phyloP scores from a whole-genome alignment of 2,797 vertebrate species.

The Echeneis naucrates region DNA sequence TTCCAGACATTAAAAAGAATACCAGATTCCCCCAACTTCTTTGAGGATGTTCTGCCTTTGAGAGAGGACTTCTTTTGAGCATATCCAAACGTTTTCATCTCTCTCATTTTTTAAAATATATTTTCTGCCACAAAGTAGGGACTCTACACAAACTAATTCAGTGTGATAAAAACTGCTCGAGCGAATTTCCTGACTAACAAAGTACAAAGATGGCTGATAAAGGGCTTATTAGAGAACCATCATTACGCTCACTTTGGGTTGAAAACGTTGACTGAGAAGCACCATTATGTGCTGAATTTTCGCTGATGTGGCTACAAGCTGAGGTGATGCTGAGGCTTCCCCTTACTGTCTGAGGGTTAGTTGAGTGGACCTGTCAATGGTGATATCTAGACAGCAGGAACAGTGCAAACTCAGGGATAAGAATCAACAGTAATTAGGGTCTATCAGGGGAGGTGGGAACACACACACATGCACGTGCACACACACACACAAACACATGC shows the following conservation, averaged over 20 bases:
- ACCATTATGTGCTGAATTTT: slow-evolving; percentile 70
- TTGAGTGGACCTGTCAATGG: slow-evolving; percentile 77
- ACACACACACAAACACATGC: slow-evolving; percentile 30
- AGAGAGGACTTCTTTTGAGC: slow-evolving; percentile 86
- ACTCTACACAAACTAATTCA: slow-evolving; percentile 81
- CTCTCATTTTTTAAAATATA: slow-evolving; percentile 77
- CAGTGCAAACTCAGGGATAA: slow-evolving; percentile 79
- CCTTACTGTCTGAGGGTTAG: slow-evolving; percentile 69
- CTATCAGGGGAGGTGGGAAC: slow-evolving; percentile 72
- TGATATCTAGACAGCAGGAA: slow-evolving; percentile 78
- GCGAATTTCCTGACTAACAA: slow-evolving; percentile 68
- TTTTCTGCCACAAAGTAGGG: slow-evolving; percentile 75
- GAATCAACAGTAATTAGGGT: slow-evolving; percentile 82
- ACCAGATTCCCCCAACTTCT: slow-evolving; percentile 85
- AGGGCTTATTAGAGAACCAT: slow-evolving; percentile 77
- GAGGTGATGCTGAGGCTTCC: slow-evolving; percentile 75
- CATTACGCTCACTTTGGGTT: slow-evolving; percentile 80
- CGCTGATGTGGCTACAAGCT: slow-evolving; percentile 75
- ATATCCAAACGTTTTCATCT: slow-evolving; percentile 86
- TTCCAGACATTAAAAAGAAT: slow-evolving; percentile 88
- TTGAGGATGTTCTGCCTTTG: slow-evolving; percentile 86
- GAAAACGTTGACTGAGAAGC: slow-evolving; percentile 76
- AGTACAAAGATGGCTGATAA: slow-evolving; percentile 78
- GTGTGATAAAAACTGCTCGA: slow-evolving; percentile 65
- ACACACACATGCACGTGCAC: slow-evolving; percentile 38